Base-by-base conservation (phyloP, 2,888 invertebrate genomes). In the Hartigia nigra region DNA sequence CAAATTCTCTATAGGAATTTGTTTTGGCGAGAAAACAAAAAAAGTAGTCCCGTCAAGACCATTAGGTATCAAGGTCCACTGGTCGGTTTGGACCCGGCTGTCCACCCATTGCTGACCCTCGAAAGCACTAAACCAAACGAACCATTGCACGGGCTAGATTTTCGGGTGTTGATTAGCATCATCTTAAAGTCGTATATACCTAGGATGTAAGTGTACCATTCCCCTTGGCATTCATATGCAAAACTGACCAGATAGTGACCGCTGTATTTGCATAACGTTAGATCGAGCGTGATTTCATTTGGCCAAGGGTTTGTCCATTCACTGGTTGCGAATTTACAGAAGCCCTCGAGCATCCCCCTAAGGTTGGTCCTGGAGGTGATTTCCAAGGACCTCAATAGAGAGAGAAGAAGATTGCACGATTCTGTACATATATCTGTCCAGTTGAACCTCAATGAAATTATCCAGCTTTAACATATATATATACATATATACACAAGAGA, bases 241-340 rank as follows among this genome's bases (percentile, higher is more conserved):
- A 91, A 91, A 87, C 87, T 88, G 87, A 87, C 90, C 90, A 87
- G 87, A 88, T 88, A 88, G 88, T 88, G 88, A 86, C 85, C 82
- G 75, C 87, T 88, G 86, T 87, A 91, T 91, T 90, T 91, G 87
- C 91, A 91, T 91, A 91, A 90, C 88, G 91, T 89, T 87, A 91
- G 91, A 91, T 91, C 90, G 90, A 87, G 89, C 89, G 90, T 90
- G 90, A 91, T 91, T 91, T 90, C 88, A 89, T 90, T 90, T 87
- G 55, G 84, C 82, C 81, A 23, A 72, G 72, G 72, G 72, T 72
- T 72, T 32, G 72, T n/a, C n/a, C 14, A 72, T 72, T 34, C 55
- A 55, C 55, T 55, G 55, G 55, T 55, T 55, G 55, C 55, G 55
- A 55, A 55, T 55, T 55, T 55, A 55, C 55, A 9, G 55, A 23